Conservation (phyloP, 2,113 vertebrate genomes). For the Orthonyx spaldingii region DNA sequence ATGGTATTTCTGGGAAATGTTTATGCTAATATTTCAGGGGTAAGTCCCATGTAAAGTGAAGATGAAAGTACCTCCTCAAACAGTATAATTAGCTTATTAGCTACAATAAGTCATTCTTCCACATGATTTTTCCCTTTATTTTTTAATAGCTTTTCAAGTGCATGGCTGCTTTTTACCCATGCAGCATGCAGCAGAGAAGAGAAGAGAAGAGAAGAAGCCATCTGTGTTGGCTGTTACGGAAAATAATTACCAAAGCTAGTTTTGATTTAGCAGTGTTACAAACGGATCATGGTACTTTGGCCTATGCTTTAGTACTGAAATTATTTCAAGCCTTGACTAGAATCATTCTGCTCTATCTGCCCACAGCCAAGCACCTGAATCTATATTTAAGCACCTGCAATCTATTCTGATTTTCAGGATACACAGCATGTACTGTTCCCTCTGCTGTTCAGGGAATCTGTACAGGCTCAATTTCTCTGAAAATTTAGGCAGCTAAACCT, state of each 20-base stretch:
- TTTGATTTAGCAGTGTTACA: slow-evolving; percentile 11
- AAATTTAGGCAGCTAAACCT: neutral
- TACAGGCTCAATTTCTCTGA: neutral
- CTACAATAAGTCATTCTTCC: neutral
- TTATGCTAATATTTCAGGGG: neutral
- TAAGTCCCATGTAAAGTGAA: neutral
- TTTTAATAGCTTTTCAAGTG: slow-evolving; percentile 25
- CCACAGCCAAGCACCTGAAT: neutral
- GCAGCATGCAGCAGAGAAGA: neutral
- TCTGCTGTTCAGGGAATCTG: neutral
- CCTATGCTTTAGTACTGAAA: neutral
- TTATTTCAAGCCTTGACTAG: neutral
- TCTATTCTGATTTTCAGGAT: slow-evolving; percentile 14
- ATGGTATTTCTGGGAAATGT: slow-evolving; percentile 3
- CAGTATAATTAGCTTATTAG: neutral
- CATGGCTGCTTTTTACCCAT: neutral
- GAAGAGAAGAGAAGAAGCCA: neutral
- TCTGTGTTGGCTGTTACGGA: neutral
- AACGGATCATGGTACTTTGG: neutral
- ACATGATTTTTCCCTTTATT: neutral
- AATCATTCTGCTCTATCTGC: neutral
- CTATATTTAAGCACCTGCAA: slow-evolving; percentile 17
- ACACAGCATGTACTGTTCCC: neutral
- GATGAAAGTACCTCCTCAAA: neutral
- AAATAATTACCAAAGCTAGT: neutral